Evolutionary conservation across 2,797 vertebrate genomes (phyloP), one percentile per base, ranked within the genome.

Genomic region (Morus bassanus): DNA sequence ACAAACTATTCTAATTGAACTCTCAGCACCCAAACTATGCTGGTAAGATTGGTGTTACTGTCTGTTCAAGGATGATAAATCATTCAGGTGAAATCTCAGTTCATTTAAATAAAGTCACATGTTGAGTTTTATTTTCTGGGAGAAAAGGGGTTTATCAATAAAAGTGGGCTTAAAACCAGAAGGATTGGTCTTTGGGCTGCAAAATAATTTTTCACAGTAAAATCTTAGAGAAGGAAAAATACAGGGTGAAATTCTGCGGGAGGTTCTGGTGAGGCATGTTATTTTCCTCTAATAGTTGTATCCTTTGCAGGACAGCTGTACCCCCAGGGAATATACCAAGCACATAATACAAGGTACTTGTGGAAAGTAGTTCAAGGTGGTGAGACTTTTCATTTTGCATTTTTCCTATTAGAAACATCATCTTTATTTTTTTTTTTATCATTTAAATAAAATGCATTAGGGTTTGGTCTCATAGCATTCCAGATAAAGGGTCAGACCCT

Each of bases 11-110:
- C 60, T 82, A 84, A 89, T 63, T 95, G 91, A 96, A 96, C 84
- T 90, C 39, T 90, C 1, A 4, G 27, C 80, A 79, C 45, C 43
- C 48, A 63, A 69, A 74, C 68, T 59, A 25, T 30, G 57, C 59
- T 94, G 93, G 68, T 92, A 82, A 91, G 41, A 24, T 92, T 61
- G 70, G 64, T 76, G 72, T 39, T 85, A 75, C 64, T 91, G 92
- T 78, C 88, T 92, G 51, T 83, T 91, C 84, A 67, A 77, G 73
- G 72, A 33, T 78, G 86, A 97, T 95, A 96, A 96, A 97, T 95
- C 81, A 82, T 76, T 83, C 4, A 1, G 45, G 45, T 91, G 57
- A 85, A 95, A 89, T 94, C 57, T 88, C 65, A 41, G 68, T 91
- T 92, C 21, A 31, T 91, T 93, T 89, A 82, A 90, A 72, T 48